A percentile compares a stretch with the other conserved stretches of the same genome.
phyloP scores from a whole-genome alignment of 2,797 vertebrate species.

The Tachyglossus aculeatus region DNA sequence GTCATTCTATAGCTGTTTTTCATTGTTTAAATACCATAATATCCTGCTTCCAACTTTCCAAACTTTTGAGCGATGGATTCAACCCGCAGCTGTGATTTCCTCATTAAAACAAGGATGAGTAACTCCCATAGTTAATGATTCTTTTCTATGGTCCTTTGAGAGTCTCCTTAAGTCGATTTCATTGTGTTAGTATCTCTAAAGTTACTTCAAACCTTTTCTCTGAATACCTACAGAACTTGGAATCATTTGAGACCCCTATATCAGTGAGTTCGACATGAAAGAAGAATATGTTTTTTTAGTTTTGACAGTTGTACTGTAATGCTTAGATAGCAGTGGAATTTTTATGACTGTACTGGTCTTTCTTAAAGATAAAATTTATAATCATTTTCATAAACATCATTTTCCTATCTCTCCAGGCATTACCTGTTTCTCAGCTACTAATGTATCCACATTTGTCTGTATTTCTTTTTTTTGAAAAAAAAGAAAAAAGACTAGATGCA shows the following conservation, averaged over 20 bases:
- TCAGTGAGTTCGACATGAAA: background rate
- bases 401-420: background rate
- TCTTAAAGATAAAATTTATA: background rate
- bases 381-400: background rate
- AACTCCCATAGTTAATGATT: constrained; percentile 1
- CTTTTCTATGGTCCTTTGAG: constrained; percentile 1
- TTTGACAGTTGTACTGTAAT: background rate
- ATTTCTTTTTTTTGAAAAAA: too few species aligned
- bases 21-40: background rate
- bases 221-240: background rate
- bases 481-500: too few species aligned
- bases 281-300: background rate
- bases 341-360: background rate
- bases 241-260: background rate
- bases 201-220: background rate
- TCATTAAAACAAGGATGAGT: background rate
- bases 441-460: too few species aligned
- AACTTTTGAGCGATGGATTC: constrained; percentile 21
- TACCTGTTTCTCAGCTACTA: background rate
- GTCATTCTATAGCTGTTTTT: too few species aligned
- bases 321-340: background rate
- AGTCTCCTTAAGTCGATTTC: background rate
- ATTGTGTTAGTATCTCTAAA: background rate
- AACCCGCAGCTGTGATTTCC: background rate
- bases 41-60: background rate